Conservation (phyloP, 2,113 vertebrate species). For the Pyrgilauda ruficollis region DNA sequence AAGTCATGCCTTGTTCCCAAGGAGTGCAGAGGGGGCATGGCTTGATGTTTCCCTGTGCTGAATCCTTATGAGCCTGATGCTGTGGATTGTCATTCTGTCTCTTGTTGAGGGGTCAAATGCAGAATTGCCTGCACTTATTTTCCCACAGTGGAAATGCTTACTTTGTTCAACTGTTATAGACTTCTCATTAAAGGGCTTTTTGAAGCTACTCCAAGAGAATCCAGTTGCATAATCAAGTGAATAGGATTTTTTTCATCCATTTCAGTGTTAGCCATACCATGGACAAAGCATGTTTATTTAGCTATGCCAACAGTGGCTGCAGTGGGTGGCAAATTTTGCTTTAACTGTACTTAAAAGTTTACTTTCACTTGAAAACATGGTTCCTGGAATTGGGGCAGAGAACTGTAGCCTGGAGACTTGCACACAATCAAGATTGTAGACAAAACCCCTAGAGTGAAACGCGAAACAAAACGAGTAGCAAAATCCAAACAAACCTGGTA, state of each 20-base stretch:
- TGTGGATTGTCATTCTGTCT: background rate
- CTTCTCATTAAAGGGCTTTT: slow-evolving; percentile 30
- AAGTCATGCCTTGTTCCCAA: slow-evolving; percentile 25
- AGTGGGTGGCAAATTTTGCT: slow-evolving; percentile 34
- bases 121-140: background rate
- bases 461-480: background rate
- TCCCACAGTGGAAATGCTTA: slow-evolving; percentile 55
- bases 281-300: slow-evolving; percentile 45
- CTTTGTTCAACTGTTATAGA: slow-evolving; percentile 31
- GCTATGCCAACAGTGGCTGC: background rate
- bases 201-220: slow-evolving; percentile 34
- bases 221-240: slow-evolving; percentile 57
- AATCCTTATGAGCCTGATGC: slow-evolving; percentile 42
- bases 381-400: background rate
- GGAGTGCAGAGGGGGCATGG: background rate
- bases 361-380: slow-evolving; percentile 12
- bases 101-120: background rate
- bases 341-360: background rate
- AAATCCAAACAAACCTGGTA: background rate
- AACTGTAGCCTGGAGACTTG: background rate
- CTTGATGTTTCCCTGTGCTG: background rate
- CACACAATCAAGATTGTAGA: background rate
- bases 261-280: slow-evolving; percentile 37
- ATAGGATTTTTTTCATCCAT: slow-evolving; percentile 8
- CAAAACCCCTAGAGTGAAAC: background rate